Evolutionary conservation across 2,888 invertebrate genomes (phyloP).

Genomic region (Chaetogeoica ovagalla): DNA sequence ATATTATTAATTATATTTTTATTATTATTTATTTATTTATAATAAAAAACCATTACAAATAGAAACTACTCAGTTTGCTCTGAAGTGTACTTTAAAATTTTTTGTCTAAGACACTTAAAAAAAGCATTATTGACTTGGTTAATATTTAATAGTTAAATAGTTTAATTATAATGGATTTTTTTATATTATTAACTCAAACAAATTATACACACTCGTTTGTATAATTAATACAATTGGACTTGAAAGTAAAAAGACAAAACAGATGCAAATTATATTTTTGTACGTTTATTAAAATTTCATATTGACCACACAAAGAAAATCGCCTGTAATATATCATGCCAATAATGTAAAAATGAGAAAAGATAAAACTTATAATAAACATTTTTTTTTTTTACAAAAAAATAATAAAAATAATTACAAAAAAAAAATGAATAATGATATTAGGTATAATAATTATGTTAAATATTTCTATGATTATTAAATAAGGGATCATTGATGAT

Average conservation of each 20-base stretch:
- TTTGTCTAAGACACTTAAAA: too few species aligned
- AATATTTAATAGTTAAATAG: too few species aligned
- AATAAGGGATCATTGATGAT: not conserved
- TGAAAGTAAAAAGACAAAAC: not conserved
- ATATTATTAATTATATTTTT: too few species aligned
- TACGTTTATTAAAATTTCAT: constrained; percentile 36
- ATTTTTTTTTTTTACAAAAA: constrained; percentile 40
- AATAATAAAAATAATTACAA: constrained; percentile 44
- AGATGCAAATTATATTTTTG: not conserved
- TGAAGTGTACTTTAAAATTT: too few species aligned
- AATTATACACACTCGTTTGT: not conserved
- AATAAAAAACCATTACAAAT: too few species aligned
- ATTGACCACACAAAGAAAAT: constrained; percentile 30
- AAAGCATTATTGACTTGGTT: too few species aligned
- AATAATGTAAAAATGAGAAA: constrained; percentile 19
- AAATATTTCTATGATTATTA: constrained; percentile 35
- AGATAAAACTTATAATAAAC: constrained; percentile 25
- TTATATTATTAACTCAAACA: not conserved
- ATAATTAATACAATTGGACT: not conserved
- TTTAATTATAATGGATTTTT: too few species aligned
- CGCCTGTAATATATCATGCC: not conserved
- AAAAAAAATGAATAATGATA: constrained; percentile 32
- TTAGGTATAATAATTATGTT: constrained; percentile 7
- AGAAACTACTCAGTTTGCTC: too few species aligned
- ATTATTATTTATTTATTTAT: too few species aligned